phyloP scores from a whole-genome alignment of 2,113 vertebrate genomes.

The Tetrao urogallus region DNA sequence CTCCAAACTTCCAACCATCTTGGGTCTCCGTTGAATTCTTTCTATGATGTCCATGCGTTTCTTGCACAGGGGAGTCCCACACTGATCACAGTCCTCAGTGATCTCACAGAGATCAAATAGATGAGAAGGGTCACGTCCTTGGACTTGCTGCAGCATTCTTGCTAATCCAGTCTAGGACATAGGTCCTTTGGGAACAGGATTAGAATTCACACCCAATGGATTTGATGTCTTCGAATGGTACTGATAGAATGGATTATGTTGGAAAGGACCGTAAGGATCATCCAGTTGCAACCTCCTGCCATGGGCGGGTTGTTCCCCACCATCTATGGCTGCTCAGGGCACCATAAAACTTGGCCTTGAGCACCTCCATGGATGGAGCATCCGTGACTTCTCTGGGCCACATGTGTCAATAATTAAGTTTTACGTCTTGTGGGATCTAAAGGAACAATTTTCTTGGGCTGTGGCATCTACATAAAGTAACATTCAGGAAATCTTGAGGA shows the following conservation, averaged over 20 bases:
- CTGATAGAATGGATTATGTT: neutral
- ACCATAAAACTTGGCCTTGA: neutral
- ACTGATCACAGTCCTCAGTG: neutral
- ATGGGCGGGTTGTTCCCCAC: no score
- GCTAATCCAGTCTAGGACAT: neutral
- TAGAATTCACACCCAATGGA: neutral
- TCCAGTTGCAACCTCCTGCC: neutral
- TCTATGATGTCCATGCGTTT: neutral
- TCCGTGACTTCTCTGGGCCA: neutral
- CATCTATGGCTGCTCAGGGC: neutral
- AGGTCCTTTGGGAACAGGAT: neutral
- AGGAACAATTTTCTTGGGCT: neutral
- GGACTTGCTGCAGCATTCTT: neutral
- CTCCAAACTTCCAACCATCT: neutral
- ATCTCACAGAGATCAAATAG: neutral
- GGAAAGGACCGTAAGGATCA: neutral
- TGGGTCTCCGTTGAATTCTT: neutral
- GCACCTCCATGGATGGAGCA: neutral
- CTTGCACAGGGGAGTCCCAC: neutral
- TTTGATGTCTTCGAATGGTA: neutral
- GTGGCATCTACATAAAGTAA: neutral
- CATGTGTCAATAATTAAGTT: neutral
- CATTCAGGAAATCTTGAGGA: neutral
- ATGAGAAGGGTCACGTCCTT: neutral
- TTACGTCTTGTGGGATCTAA: neutral